Percentiles rank a stretch among this genome's conserved stretches.
phyloP scores from a whole-genome alignment of 2,797 vertebrate species.

The Anas bahamensis region DNA sequence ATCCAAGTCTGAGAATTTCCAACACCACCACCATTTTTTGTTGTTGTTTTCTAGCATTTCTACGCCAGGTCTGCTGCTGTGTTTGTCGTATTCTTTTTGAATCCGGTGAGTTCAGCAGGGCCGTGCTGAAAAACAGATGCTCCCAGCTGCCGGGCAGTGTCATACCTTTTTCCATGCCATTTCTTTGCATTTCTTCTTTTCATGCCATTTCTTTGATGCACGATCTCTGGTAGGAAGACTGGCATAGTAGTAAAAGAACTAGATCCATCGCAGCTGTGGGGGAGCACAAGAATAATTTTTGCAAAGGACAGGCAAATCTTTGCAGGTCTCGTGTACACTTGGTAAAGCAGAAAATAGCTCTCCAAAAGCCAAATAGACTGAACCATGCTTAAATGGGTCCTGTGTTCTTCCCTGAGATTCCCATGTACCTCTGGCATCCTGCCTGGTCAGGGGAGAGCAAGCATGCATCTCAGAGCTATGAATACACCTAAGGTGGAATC shows the following conservation, averaged over 20 bases:
- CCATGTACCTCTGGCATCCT: neutral
- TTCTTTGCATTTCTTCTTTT: neutral
- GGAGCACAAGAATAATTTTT: neutral
- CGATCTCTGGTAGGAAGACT: neutral
- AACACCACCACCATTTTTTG: neutral
- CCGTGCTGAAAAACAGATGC: neutral
- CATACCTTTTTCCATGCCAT: neutral
- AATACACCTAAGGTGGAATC: neutral
- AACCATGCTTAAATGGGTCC: neutral
- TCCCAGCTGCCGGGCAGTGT: neutral
- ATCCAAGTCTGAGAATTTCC: neutral
- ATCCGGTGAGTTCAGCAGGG: neutral
- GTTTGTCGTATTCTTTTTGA: neutral
- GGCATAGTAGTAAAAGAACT: neutral
- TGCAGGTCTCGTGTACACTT: neutral
- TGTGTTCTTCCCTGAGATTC: neutral
- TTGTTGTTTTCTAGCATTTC: neutral
- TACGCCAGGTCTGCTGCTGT: accelerated
- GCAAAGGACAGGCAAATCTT: neutral
- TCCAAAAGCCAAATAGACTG: neutral
- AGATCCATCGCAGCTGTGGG: neutral
- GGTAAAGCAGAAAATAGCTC: neutral
- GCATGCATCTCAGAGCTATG: no score
- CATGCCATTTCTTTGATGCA: neutral
- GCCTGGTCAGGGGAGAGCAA: neutral